Evolutionary conservation across 2,113 vertebrate genomes (phyloP).

Genomic region (Saiga tatarica): DNA sequence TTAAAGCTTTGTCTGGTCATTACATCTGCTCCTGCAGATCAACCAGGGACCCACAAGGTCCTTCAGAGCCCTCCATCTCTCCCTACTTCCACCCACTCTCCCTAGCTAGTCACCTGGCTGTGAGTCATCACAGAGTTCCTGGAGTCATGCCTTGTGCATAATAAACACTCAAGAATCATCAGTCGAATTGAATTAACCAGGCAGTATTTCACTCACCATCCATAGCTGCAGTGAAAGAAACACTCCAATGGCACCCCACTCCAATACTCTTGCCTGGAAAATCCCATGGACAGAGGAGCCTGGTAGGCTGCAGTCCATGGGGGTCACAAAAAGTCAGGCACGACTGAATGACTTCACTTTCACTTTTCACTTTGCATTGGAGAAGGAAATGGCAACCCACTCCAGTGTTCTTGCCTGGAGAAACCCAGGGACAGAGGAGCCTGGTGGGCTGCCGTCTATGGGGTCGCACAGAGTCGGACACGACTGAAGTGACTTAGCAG

Average conservation of each 20-base stretch:
- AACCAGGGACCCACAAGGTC: neutral
- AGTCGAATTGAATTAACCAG: neutral
- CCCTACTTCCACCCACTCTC: neutral
- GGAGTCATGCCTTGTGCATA: neutral
- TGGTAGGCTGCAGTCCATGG: too few relatives aligned
- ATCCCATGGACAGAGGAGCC: too few relatives aligned
- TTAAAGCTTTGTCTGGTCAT: neutral
- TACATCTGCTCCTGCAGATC: neutral
- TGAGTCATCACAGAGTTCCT: neutral
- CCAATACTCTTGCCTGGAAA: too few relatives aligned
- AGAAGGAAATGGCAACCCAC: too few relatives aligned
- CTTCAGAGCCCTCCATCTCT: neutral
- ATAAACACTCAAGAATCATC: neutral
- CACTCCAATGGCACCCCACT: neutral
- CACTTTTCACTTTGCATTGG: too few relatives aligned
- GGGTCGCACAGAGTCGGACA: too few relatives aligned
- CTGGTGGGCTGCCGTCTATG: too few relatives aligned
- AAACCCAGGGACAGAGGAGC: too few relatives aligned
- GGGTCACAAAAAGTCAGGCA: too few relatives aligned
- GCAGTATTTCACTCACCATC: neutral
- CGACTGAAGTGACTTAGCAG: too few relatives aligned
- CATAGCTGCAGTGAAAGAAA: neutral
- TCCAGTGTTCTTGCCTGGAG: too few relatives aligned
- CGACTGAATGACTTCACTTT: too few relatives aligned
- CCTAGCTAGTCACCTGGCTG: neutral